Conservation (phyloP, 1,140 invertebrate genomes). For the Choristoneura fumiferana region DNA sequence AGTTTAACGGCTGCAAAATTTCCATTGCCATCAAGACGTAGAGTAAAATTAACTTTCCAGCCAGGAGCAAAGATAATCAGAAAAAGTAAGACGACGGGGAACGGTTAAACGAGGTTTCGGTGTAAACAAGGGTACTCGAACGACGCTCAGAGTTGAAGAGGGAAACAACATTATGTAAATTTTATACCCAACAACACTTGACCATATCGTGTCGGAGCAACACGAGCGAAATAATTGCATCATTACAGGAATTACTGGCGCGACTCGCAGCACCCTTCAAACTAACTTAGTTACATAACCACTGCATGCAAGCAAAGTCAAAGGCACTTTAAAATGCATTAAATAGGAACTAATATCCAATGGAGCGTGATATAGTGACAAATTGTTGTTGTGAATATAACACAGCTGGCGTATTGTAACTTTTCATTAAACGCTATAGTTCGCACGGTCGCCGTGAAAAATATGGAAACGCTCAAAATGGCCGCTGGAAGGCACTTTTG, state of each 20-base stretch:
- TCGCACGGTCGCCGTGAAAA: not conserved
- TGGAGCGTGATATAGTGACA: constrained; percentile 13
- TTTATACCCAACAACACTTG: constrained; percentile 38
- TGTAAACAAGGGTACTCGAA: constrained; percentile 11
- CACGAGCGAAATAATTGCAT: constrained; percentile 52
- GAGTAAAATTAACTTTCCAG: constrained; percentile 16
- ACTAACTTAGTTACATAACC: constrained; percentile 34
- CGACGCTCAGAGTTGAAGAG: constrained; percentile 4
- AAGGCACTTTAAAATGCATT: constrained; percentile 5
- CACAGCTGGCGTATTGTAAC: constrained; percentile 17
- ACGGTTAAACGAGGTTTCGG: constrained; percentile 9
- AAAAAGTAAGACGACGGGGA: constrained; percentile 16
- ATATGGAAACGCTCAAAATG: constrained; percentile 1
- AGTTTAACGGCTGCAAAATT: not conserved
- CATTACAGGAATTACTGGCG: constrained; percentile 52
- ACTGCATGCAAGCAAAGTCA: not conserved
- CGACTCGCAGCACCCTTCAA: constrained; percentile 25
- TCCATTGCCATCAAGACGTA: constrained; percentile 1
- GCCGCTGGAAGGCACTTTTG: not conserved
- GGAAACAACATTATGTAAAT: constrained; percentile 39
- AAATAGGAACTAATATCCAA: constrained; percentile 14
- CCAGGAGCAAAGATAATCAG: constrained; percentile 2
- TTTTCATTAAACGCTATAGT: constrained; percentile 21
- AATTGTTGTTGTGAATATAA: constrained; percentile 27
- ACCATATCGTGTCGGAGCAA: constrained; percentile 39